Conservation (phyloP, 2,888 invertebrate genomes). For the Spodoptera picta region DNA sequence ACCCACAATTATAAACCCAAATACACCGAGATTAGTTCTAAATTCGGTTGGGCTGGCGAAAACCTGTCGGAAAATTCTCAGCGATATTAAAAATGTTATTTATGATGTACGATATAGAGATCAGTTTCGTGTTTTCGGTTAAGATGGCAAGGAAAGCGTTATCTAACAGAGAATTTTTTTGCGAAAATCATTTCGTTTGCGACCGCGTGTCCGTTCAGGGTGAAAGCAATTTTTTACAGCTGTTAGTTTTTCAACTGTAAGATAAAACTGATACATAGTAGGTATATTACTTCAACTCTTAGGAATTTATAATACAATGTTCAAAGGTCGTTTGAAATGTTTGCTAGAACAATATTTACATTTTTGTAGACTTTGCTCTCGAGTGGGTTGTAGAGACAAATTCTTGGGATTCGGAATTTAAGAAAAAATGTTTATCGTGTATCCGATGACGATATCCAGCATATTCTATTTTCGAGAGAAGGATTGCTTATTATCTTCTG, state of each 20-base stretch:
- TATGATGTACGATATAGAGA: conserved; percentile 59
- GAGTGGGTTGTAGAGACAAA: background rate
- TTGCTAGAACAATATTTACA: conserved; percentile 22
- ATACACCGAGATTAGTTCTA: conserved; percentile 53
- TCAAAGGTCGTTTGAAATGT: conserved; percentile 18
- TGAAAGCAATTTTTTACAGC: conserved; percentile 15
- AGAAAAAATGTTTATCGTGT: background rate
- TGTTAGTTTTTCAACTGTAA: conserved; percentile 15
- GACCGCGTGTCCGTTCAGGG: conserved; percentile 46
- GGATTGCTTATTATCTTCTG: background rate
- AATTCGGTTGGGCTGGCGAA: conserved; percentile 46
- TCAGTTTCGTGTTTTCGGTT: conserved; percentile 56
- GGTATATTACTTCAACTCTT: conserved; percentile 8
- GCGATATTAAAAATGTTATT: conserved; percentile 60
- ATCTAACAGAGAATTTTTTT: conserved; percentile 66
- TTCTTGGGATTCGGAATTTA: conserved; percentile 13
- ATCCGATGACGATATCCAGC: background rate
- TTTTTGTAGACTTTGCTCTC: conserved; percentile 22
- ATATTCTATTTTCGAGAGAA: background rate
- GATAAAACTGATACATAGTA: conserved; percentile 15
- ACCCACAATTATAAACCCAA: conserved; percentile 66
- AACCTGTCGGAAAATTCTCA: conserved; percentile 40
- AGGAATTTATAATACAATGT: conserved; percentile 10
- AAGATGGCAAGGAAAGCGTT: conserved; percentile 54
- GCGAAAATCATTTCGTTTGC: conserved; percentile 66